Evolutionary conservation across 2,113 vertebrate genomes (phyloP).

Genomic region (Argyrosomus japonicus): DNA sequence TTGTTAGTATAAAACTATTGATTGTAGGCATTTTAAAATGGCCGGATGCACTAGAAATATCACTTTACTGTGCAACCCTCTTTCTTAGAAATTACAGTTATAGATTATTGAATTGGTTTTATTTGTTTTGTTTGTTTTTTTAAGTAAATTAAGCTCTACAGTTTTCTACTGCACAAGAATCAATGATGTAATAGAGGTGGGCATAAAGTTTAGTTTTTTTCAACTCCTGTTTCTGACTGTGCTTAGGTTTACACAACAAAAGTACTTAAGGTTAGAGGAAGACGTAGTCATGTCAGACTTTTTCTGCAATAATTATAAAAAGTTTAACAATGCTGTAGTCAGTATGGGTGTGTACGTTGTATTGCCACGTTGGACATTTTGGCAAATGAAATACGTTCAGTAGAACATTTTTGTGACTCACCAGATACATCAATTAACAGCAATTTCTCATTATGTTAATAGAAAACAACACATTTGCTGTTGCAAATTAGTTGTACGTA

Average conservation of each 20-base stretch:
- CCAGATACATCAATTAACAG: background rate
- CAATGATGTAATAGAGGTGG: background rate
- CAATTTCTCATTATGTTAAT: background rate
- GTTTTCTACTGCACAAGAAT: background rate
- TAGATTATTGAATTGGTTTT: background rate
- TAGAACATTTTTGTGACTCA: background rate
- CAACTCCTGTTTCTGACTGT: background rate
- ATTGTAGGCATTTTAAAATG: background rate
- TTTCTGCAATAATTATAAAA: no score
- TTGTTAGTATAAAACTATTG: background rate
- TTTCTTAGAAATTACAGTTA: background rate
- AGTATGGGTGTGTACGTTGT: background rate
- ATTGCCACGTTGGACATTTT: background rate
- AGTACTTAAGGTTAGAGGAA: background rate
- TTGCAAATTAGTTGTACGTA: background rate
- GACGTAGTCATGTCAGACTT: no score
- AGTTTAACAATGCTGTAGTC: background rate
- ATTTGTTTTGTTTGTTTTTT: no score
- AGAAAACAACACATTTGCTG: constrained; percentile 11
- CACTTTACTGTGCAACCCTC: background rate
- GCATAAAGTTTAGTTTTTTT: background rate
- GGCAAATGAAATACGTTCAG: background rate
- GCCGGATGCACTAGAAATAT: background rate
- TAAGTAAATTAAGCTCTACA: background rate
- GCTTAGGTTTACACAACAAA: background rate